phyloP scores from a whole-genome alignment of 2,797 vertebrate species.

The Etheostoma nigrum region DNA sequence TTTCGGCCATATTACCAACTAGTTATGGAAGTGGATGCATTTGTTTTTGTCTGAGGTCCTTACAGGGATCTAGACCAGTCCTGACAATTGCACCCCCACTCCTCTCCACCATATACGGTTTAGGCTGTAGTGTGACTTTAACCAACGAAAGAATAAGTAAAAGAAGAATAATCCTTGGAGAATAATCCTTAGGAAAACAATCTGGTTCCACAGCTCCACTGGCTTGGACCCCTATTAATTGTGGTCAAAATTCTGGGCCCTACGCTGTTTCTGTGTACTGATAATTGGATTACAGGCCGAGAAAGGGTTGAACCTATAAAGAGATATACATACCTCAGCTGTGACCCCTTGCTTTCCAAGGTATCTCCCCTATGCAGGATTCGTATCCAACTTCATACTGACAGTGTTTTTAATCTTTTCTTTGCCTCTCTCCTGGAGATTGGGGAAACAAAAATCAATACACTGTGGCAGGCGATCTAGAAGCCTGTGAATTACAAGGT shows the following conservation, averaged over 20 bases:
- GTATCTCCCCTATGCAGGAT: conserved; percentile 92
- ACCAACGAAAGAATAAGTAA: no score
- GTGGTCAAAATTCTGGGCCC: conserved; percentile 4
- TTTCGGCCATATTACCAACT: no score
- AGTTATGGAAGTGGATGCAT: no score
- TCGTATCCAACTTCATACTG: conserved; percentile 98
- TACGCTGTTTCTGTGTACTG: conserved; percentile 15
- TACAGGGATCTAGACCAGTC: no score
- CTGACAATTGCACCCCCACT: no score
- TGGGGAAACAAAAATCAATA: conserved; percentile 99
- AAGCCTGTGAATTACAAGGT: conserved; percentile 88
- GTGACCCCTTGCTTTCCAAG: conserved; percentile 83
- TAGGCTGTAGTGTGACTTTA: no score
- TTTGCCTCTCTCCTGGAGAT: conserved; percentile 96
- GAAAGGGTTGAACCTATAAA: conserved; percentile 81
- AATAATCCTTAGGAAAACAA: no score
- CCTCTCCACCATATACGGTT: no score
- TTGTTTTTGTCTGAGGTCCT: no score
- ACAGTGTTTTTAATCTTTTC: conserved; percentile 99
- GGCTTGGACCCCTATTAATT: background rate
- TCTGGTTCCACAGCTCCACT: no score
- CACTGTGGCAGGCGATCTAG: conserved; percentile 96
- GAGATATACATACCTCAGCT: conserved; percentile 80
- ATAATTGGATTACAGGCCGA: conserved; percentile 48
- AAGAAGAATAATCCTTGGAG: no score